phyloP scores from a whole-genome alignment of 2,797 vertebrate genomes.

The Florisuga fusca region DNA sequence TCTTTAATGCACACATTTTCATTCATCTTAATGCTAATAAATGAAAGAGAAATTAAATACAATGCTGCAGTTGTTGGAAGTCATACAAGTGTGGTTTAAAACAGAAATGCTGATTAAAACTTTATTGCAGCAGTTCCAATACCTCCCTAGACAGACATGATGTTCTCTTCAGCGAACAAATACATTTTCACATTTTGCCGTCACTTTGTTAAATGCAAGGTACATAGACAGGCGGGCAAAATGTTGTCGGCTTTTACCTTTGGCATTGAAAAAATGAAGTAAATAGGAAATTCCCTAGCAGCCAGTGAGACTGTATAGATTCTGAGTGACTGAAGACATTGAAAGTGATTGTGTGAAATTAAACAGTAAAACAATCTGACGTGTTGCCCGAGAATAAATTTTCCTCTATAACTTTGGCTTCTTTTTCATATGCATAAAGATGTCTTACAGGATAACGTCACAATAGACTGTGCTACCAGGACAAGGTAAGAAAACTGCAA shows the following conservation, averaged over 20 bases:
- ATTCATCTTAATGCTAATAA: conserved; percentile 18
- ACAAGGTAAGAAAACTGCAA: not conserved
- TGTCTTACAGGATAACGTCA: not conserved
- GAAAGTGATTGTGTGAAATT: not conserved
- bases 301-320: not conserved
- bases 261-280: not conserved
- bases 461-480: not conserved
- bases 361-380: not conserved
- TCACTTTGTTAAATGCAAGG: not conserved
- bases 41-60: conserved; percentile 10
- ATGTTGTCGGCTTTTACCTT: not conserved
- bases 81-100: conserved; percentile 31
- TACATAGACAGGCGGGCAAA: not conserved
- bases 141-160: not conserved
- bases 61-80: conserved; percentile 5
- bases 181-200: not conserved
- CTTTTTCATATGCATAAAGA: not conserved
- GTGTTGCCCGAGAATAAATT: not conserved
- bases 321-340: not conserved
- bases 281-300: not conserved
- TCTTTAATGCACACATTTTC: not conserved
- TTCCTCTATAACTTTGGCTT: not conserved
- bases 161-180: not conserved
- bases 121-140: not conserved
- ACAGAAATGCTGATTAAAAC: conserved; percentile 26